Conservation (phyloP, 2,888 invertebrate species). For the Mesoligia furuncula region DNA sequence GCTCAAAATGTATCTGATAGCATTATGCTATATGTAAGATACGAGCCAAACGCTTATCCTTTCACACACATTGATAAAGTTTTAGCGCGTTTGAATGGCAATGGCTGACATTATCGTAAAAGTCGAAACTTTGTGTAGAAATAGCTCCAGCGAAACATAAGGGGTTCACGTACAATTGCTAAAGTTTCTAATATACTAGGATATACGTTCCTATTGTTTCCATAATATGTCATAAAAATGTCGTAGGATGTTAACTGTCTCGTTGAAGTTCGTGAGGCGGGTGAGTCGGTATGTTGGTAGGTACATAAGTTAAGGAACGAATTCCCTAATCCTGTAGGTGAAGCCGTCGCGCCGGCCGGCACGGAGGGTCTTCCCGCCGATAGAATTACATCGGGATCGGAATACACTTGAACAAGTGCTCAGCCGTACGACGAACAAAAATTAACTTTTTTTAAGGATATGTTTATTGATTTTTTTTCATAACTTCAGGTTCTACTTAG, state of each 20-base stretch:
- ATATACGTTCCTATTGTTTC: conserved; percentile 84
- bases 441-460: conserved; percentile 10
- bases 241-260: conserved; percentile 79
- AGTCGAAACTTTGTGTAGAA: conserved; percentile 89
- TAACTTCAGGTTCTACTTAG: background rate
- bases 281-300: conserved; percentile 44
- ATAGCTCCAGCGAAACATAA: conserved; percentile 88
- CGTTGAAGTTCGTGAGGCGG: conserved; percentile 71
- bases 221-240: conserved; percentile 87
- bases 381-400: conserved; percentile 80
- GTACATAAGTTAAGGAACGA: conserved; percentile 77
- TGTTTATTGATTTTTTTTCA: background rate
- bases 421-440: conserved; percentile 32
- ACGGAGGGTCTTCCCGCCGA: conserved; percentile 80
- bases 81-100: conserved; percentile 90
- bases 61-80: conserved; percentile 90
- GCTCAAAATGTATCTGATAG: conserved; percentile 48
- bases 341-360: conserved; percentile 73
- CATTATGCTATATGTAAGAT: conserved; percentile 69
- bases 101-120: conserved; percentile 90
- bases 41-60: conserved; percentile 87
- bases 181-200: conserved; percentile 88
- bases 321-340: conserved; percentile 83
- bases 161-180: conserved; percentile 90
- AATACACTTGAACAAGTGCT: conserved; percentile 70